Evolutionary conservation across 2,888 invertebrate genomes (phyloP), one percentile per base, ranked within the genome.

Genomic region (Ormyrus pomaceus): DNA sequence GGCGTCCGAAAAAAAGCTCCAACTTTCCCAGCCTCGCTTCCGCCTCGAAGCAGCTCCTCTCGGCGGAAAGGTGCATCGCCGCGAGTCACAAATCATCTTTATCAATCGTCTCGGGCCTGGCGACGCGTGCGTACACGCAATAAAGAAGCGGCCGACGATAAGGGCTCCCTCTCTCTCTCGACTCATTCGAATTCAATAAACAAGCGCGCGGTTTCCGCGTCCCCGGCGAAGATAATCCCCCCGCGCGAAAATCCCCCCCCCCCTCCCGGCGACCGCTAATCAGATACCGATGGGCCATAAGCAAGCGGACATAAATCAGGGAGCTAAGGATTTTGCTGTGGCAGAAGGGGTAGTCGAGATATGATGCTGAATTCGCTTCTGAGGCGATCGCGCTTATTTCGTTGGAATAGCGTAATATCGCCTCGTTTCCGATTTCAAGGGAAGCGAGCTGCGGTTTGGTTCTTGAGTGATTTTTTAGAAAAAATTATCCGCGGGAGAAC

Each of bases 181-280:
- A 45, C 76, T 69, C 76, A 69, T 76, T 76, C 69, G 76, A 70
- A 76, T 76, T 76, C 76, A 76, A 76, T 76, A 76, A 76, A 69
- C 69, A 70, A 61, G 68, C 50, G 48, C 48, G 34, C 45, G 53
- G 61, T 68, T 62, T 69, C 61, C 69, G 76, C 66, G 70, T 76
- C 69, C 69, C 69, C 62, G 61, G 34, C 11, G 10, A 1, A 5
- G 0, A n/a, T 10, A 13, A 55, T 13, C 11, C 13, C 9, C 72
- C 11, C 58, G 19, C 8, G 58, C 46, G 65, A 58, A 56, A 56
- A 64, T 55, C 62, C 62, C 55, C 46, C n/a, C 6, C 19, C 2
- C 19, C 19, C 19, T 1, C 19, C 11, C n/a, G 56, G 45, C 45
- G 8, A n/a, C 11, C 5, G 65, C 46, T 50, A 65, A 74, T 74